Conservation (phyloP, 1,140 invertebrate species). For the Nephotettix cincticeps region DNA sequence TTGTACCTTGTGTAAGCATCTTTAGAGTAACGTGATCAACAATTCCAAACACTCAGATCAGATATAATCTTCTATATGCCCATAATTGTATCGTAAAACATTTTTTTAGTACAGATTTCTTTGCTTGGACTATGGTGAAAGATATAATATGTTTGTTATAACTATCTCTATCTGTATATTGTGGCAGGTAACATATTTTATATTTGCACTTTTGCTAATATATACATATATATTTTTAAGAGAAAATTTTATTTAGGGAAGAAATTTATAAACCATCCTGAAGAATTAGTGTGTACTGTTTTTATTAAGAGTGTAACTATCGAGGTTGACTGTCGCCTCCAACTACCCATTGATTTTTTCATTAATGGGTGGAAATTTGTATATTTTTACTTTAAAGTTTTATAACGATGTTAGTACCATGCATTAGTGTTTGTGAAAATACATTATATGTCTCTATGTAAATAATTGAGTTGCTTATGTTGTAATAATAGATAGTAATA, state of each 20-base stretch:
- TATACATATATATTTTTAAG: background rate
- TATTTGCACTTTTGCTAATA: too few relatives aligned
- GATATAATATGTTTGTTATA: too few relatives aligned
- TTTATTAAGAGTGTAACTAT: background rate
- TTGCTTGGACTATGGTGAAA: too few relatives aligned
- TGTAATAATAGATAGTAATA: background rate
- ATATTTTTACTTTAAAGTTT: background rate
- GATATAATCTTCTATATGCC: too few relatives aligned
- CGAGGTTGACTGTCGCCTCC: background rate
- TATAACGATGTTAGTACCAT: background rate
- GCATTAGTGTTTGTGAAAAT: conserved; percentile 3
- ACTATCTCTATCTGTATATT: too few relatives aligned
- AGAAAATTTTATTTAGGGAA: background rate
- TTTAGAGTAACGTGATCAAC: too few relatives aligned
- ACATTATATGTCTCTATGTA: background rate
- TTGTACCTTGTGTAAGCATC: too few relatives aligned
- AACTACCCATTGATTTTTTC: background rate
- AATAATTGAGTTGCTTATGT: conserved; percentile 1
- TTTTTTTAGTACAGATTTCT: too few relatives aligned
- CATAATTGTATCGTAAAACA: too few relatives aligned
- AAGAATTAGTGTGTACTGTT: background rate
- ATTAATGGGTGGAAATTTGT: background rate
- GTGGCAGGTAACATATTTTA: too few relatives aligned
- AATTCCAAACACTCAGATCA: too few relatives aligned
- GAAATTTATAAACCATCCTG: background rate